Conservation (phyloP, 2,113 vertebrate genomes). For the Solea senegalensis region DNA sequence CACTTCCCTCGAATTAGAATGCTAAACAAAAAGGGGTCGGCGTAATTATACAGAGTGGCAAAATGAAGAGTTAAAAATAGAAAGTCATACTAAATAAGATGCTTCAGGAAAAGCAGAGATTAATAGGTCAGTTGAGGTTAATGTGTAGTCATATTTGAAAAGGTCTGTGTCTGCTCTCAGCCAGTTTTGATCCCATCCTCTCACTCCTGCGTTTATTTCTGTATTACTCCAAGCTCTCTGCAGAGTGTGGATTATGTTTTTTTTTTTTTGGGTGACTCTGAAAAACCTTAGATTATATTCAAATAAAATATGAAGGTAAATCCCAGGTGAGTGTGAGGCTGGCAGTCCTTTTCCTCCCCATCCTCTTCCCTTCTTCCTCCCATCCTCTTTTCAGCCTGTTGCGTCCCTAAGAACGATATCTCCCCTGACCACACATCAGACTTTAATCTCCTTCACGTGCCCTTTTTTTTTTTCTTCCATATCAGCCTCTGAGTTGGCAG, state of each 20-base stretch:
- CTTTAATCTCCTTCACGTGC: constrained; percentile 55
- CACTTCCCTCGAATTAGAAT: too few species aligned
- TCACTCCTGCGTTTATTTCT: not conserved
- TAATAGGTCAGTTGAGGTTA: constrained; percentile 3
- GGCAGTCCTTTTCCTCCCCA: not conserved
- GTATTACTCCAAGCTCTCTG: not conserved
- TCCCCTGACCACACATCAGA: constrained; percentile 50
- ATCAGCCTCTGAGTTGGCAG: constrained; percentile 13
- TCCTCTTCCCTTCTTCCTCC: constrained; percentile 31
- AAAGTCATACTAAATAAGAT: not conserved
- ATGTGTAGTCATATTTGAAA: not conserved
- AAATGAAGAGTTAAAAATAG: not conserved
- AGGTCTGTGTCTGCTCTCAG: not conserved
- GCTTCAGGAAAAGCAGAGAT: not conserved
- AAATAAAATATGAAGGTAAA: not conserved
- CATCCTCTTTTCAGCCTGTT: constrained; percentile 60
- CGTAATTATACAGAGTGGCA: too few species aligned
- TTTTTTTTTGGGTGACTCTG: not conserved
- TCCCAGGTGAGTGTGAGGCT: not conserved
- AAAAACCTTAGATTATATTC: not conserved
- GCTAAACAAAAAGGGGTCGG: too few species aligned
- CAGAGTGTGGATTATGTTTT: not conserved
- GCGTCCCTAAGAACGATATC: constrained; percentile 55
- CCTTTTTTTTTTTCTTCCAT: not conserved
- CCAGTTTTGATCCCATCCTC: not conserved